A percentile compares a stretch with the other conserved stretches of the same genome.
Evolutionary conservation across 2,888 invertebrate species (phyloP).

Genomic region (Formica aserva): DNA sequence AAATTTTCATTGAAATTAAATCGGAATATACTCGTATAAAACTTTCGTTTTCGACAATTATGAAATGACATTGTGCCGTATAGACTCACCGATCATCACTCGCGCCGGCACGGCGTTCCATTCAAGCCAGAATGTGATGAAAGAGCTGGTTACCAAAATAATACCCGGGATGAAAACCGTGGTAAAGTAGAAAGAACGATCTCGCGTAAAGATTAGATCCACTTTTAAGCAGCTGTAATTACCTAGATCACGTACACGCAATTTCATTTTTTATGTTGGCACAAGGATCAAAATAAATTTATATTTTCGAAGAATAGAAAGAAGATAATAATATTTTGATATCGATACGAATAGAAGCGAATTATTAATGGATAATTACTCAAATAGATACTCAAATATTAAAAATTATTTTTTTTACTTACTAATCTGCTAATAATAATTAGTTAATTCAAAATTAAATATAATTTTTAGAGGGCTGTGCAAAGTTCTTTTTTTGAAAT

Average conservation of each 20-base stretch:
- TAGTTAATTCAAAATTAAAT: not conserved
- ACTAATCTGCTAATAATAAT: not conserved
- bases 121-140: conserved; percentile 99
- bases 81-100: conserved; percentile 96
- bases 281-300: conserved; percentile 3
- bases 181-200: conserved; percentile 98
- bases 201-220: conserved; percentile 97
- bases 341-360: not conserved
- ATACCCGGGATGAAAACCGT: conserved; percentile 98
- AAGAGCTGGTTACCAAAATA: conserved; percentile 98
- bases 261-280: conserved; percentile 32
- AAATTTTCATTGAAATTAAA: not conserved
- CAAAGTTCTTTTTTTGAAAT: not conserved
- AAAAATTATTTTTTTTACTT: not conserved
- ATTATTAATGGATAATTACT: not conserved
- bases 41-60: not conserved
- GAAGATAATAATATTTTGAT: conserved; percentile 15
- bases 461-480: not conserved
- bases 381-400: not conserved
- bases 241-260: conserved; percentile 87
- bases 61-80: not conserved
- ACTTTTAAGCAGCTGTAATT: conserved; percentile 98
- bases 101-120: conserved; percentile 98
- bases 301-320: not conserved
- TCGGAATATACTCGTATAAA: not conserved